Conservation (phyloP, 2,797 vertebrate genomes). For the Falco concolor region DNA sequence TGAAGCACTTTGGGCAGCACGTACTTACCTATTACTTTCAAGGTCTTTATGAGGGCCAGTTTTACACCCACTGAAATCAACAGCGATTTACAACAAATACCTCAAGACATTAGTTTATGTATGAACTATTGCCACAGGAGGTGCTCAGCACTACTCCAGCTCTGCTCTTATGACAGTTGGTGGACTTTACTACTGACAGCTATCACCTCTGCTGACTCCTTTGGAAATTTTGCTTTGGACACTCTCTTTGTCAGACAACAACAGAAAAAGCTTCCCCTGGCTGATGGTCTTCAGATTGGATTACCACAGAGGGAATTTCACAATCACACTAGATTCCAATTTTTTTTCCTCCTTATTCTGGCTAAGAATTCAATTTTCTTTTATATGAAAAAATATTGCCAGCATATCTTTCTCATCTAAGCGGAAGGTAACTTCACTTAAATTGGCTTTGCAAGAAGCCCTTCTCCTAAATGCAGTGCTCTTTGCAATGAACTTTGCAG, state of each 20-base stretch:
- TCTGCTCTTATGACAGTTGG: rapidly evolving
- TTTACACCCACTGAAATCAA: background rate
- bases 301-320: conserved; percentile 3
- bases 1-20: background rate
- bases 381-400: conserved; percentile 26
- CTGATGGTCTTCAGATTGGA: background rate
- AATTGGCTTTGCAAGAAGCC: background rate
- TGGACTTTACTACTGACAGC: background rate
- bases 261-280: background rate
- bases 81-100: background rate
- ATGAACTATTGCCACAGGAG: background rate
- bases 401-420: background rate
- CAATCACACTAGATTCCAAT: background rate
- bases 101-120: background rate
- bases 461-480: background rate
- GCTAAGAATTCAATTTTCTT: conserved; percentile 29
- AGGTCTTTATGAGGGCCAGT: background rate
- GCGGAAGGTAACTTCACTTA: background rate
- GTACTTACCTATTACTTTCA: background rate
- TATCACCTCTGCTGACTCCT: background rate
- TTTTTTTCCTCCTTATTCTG: background rate
- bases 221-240: background rate
- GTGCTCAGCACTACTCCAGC: background rate
- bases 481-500: background rate
- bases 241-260: background rate